Percentiles rank a stretch among this genome's conserved stretches.
Conservation (phyloP, 2,113 vertebrate species). For the Leptosomus discolor region DNA sequence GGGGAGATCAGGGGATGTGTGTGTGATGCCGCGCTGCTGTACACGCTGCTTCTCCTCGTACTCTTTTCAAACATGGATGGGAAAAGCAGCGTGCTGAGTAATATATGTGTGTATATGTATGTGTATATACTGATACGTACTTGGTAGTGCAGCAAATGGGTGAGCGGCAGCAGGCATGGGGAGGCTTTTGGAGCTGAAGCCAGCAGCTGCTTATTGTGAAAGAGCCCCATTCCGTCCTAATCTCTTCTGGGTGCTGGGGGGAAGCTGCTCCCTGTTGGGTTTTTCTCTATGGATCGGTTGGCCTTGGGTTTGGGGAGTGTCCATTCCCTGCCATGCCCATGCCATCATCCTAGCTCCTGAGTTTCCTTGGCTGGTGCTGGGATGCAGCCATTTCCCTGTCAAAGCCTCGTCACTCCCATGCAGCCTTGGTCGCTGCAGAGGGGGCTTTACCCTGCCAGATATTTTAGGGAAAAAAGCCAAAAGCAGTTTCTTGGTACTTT, state of each 20-base stretch:
- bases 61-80: not conserved
- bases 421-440: not conserved
- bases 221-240: not conserved
- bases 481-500: not conserved
- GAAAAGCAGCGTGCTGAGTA: not conserved
- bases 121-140: rapidly evolving
- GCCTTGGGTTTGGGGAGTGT: not conserved
- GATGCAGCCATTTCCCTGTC: not conserved
- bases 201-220: not conserved
- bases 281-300: not conserved
- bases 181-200: not conserved
- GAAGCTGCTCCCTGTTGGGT: not conserved
- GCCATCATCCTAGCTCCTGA: rapidly evolving
- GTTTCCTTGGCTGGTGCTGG: not conserved
- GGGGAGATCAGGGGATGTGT: not conserved
- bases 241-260: not conserved
- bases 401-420: rapidly evolving
- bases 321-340: rapidly evolving
- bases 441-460: not conserved
- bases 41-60: rapidly evolving
- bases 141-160: not conserved
- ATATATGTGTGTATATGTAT: rapidly evolving
- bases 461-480: not conserved
- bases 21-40: not conserved
- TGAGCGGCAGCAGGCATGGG: not conserved